Evolutionary conservation across 2,888 invertebrate genomes (phyloP), one percentile per base, ranked within the genome.

Genomic region (Coelogynopora nodosa): DNA sequence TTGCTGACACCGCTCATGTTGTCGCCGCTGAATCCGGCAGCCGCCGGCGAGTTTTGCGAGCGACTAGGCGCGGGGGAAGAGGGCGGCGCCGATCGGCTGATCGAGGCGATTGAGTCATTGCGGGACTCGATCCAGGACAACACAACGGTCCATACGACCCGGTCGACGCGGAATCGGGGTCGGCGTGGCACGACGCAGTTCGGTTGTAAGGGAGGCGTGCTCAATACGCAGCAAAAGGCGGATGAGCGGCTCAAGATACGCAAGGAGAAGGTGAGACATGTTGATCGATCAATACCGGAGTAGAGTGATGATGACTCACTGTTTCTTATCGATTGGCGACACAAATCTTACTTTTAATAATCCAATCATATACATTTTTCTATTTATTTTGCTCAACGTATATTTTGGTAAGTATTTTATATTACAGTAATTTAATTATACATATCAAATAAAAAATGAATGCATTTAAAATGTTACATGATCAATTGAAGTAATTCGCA

Each of bases 51-150:
- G 27, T n/a, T n/a, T n/a, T n/a, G n/a, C n/a, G 88, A 88, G 49
- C 82, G 84, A n/a, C 85, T 86, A 28, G 67, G 86, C 23, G 67
- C 86, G 80, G 30, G 87, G 49, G 86, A 88, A 18, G 30, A 88
- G 49, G 86, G 87, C 18, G 87, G 88, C 23, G 86, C 88, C 1
- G 88, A 88, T 26, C 87, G 88, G 18, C 88, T 89, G 28, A 88
- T 88, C 31, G 89, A 89, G 81, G 88, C 89, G 27, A 87, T 89
- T 30, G 89, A 89, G 81, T 27, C 85, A 13, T 87, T 89, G 49
- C 82, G 88, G 28, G 88, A 89, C 27, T 87, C 87, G 67, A 88
- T 89, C 26, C 49, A 87, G 81, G 89, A 89, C 29, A 89, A 89
- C 84, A 89, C 89, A 31, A 88, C 67, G 81, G 88, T 85, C 23